These are phyloP conservation scores for Zosterops japonicus DNA, from an alignment of 2,113 vertebrate species.

Conservation along the genomic window DNA sequence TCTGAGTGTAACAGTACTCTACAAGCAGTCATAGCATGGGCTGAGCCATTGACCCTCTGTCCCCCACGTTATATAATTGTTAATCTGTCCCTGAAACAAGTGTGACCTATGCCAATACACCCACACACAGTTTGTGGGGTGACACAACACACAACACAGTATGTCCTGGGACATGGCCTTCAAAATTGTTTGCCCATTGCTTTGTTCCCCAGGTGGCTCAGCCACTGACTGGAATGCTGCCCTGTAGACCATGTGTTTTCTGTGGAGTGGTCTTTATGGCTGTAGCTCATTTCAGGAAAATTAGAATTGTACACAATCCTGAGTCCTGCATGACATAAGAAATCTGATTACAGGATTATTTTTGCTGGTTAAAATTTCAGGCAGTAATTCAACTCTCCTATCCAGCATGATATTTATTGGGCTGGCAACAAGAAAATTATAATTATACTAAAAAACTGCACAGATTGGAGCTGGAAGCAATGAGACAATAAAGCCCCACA, in stretches of 20 bases:
- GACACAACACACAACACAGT: background rate
- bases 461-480: slow-evolving; percentile 24
- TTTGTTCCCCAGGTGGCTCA: background rate
- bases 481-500: slow-evolving; percentile 17
- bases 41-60: background rate
- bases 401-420: slow-evolving; percentile 11
- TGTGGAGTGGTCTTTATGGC: background rate
- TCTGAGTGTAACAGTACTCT: background rate
- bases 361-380: slow-evolving; percentile 5
- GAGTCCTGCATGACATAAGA: background rate
- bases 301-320: background rate
- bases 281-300: background rate
- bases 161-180: background rate
- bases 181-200: background rate
- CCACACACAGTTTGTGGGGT: background rate
- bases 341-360: background rate
- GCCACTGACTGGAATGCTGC: background rate
- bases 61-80: background rate
- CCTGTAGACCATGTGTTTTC: background rate
- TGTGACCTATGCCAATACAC: background rate
- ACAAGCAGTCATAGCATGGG: background rate
- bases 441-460: slow-evolving; percentile 7
- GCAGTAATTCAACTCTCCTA: background rate
- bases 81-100: background rate
- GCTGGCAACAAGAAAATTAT: slow-evolving; percentile 41